phyloP scores from a whole-genome alignment of 2,888 invertebrate species.

The Eupithecia insigniata region DNA sequence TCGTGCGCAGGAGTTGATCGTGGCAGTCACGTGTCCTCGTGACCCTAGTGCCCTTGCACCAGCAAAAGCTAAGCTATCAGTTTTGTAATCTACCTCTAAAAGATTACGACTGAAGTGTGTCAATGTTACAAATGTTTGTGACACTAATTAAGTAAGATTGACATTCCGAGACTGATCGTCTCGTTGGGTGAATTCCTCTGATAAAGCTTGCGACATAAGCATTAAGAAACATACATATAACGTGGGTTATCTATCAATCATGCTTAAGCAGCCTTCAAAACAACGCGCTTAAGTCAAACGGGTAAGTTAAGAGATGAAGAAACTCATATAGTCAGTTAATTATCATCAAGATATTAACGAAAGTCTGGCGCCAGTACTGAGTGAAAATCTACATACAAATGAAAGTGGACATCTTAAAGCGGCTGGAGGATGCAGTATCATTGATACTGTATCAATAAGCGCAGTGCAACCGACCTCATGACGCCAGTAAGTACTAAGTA shows the following conservation, averaged over 20 bases:
- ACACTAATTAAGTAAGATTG: conserved; percentile 40
- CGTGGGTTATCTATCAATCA: conserved; percentile 7
- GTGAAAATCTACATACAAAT: conserved; percentile 21
- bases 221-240: conserved; percentile 17
- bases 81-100: conserved; percentile 44
- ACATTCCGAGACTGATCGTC: conserved; percentile 37
- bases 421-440: conserved; percentile 31
- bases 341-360: not conserved
- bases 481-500: conserved; percentile 45
- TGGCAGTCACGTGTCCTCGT: conserved; percentile 67
- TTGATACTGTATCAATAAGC: conserved; percentile 41
- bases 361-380: conserved; percentile 10
- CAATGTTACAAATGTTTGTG: conserved; percentile 45
- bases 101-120: conserved; percentile 37
- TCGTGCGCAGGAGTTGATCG: conserved; percentile 66
- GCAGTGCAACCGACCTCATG: conserved; percentile 43
- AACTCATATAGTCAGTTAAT: not conserved
- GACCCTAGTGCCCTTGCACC: conserved; percentile 69
- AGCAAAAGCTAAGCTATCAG: conserved; percentile 32
- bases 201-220: conserved; percentile 35
- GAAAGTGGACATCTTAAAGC: conserved; percentile 17
- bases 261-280: not conserved
- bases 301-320: not conserved
- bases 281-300: not conserved
- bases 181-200: conserved; percentile 33